Conservation (phyloP, 2,113 vertebrate genomes). For the Pollachius pollachius region DNA sequence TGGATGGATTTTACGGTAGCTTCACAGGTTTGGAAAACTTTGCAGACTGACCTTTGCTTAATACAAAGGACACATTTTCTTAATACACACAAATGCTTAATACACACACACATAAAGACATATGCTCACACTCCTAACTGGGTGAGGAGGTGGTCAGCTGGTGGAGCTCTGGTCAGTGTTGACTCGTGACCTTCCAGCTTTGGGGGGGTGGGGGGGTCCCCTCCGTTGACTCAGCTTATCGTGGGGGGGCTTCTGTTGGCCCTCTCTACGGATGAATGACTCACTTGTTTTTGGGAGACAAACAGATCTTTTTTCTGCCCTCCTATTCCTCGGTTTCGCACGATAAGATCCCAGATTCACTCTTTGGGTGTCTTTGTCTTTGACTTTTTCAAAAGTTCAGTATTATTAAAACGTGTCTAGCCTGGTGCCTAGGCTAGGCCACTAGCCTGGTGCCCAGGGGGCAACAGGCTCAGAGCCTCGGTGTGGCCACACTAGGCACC, state of each 20-base stretch:
- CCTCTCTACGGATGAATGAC: slow-evolving; percentile 48
- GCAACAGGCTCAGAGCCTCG: no score
- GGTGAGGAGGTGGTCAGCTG: not conserved
- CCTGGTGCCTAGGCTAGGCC: not conserved
- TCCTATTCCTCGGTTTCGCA: not conserved
- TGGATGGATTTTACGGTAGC: no score
- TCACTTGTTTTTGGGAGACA: slow-evolving; percentile 31
- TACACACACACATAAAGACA: not conserved
- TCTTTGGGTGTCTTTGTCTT: not conserved
- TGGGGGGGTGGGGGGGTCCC: slow-evolving; percentile 8
- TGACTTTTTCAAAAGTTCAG: no score
- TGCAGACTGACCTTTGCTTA: no score
- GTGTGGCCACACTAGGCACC: no score
- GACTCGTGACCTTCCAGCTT: slow-evolving; percentile 12
- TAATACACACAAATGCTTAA: no score
- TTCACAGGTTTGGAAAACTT: no score
- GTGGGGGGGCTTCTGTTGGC: slow-evolving; percentile 36
- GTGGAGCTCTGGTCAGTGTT: not conserved
- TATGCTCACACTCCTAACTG: not conserved
- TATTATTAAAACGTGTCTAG: no score
- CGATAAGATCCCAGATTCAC: slow-evolving; percentile 11
- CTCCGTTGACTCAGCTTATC: slow-evolving; percentile 25
- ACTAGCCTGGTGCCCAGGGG: no score
- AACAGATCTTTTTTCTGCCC: slow-evolving; percentile 21
- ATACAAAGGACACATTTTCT: no score